Conservation (phyloP, 2,888 invertebrate species). For the Drosophila subquinaria region DNA sequence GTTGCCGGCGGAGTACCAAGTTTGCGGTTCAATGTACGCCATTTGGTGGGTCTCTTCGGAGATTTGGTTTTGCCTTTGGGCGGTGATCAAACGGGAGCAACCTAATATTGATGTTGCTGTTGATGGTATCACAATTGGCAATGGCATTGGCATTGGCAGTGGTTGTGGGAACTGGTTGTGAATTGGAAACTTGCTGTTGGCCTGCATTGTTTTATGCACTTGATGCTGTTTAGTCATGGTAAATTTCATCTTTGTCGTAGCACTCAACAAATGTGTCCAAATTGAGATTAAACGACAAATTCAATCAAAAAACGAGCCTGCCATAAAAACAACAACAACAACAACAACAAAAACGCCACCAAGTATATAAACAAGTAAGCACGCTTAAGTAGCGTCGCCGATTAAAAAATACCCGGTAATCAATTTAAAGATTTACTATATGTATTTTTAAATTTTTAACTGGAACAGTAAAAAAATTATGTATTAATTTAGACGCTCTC, state of each 20-base stretch:
- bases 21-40: constrained; percentile 62
- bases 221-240: constrained; percentile 46
- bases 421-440: neutral
- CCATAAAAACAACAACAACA: constrained; percentile 13
- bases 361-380: neutral
- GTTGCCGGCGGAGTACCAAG: constrained; percentile 21
- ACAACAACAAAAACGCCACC: constrained; percentile 13
- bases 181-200: constrained; percentile 60
- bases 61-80: constrained; percentile 48
- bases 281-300: constrained; percentile 76
- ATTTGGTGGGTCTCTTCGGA: constrained; percentile 22
- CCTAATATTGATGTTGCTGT: constrained; percentile 11
- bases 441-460: neutral
- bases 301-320: constrained; percentile 62
- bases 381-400: neutral
- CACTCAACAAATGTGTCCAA: constrained; percentile 67
- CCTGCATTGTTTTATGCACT: constrained; percentile 56
- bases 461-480: too few relatives aligned
- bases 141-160: constrained; percentile 59
- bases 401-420: neutral
- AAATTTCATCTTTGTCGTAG: constrained; percentile 37
- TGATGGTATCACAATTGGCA: constrained; percentile 36
- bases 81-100: constrained; percentile 53
- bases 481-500: too few relatives aligned
- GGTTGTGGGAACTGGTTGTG: constrained; percentile 59